Base-by-base conservation (phyloP, 2,888 invertebrate species). In the Griposia aprilina region DNA sequence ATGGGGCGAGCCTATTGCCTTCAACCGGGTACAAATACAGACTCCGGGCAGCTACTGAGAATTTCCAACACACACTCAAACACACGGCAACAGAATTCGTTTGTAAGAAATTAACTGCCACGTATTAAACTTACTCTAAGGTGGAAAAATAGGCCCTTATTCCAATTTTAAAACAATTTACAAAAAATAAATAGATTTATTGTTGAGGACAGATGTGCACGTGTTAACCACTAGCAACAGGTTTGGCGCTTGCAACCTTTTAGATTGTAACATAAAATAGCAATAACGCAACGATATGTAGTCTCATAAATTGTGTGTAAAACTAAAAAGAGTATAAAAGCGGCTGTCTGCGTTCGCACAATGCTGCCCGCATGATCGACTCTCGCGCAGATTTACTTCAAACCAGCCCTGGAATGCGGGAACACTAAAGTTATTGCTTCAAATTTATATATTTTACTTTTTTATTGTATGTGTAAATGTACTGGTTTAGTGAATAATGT, bases 291-390 rank as follows among this genome's bases (percentile, higher is more conserved):
- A 52, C 23, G 23, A 78, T 41, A 76, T 78, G 17, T 60, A 30
- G 55, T 74, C 30, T 41, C 52, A 82, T 84, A 76, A 78, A 78
- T 84, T 84, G 66, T 72, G 65, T 72, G 69, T 76, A 65, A 78
- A 72, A 74, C 69, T 63, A 79, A 78, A 85, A 82, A 76, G 45
- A 72, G 20, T n/a, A 70, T 41, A 70, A 73, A 69, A 74, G 68
- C 57, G 73, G 63, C 57, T 76, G 78, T 85, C 76, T 66, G 80
- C 68, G 57, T 72, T 85, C 78, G 52, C 71, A 83, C 83, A 85
- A 81, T 79, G 70, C 76, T 55, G 75, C 86, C 86, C 83, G 86
- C 83, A 86, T 86, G 81, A 83, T 87, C 75, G 69, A 80, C 76
- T 78, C 75, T 68, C 66, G 80, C 83, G 78, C 80, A 85, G 70